A percentile compares a stretch with the other conserved stretches of the same genome.
phyloP scores from a whole-genome alignment of 2,888 invertebrate species.

The Pollenia griseotomentosa region DNA sequence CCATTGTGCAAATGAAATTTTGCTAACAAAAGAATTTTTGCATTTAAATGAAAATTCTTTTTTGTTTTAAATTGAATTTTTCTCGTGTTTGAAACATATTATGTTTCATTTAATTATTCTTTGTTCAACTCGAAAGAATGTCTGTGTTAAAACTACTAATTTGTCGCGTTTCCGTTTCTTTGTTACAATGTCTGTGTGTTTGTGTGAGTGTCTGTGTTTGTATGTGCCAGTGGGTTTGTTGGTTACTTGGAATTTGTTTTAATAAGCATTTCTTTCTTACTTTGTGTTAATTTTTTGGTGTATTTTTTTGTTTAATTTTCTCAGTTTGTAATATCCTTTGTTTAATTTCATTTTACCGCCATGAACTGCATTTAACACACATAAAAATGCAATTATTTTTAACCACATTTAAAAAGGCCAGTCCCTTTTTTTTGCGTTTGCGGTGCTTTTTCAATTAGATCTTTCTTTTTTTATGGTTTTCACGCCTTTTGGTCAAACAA shows the following conservation, averaged over 20 bases:
- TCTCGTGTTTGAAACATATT: not conserved
- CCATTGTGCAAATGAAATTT: constrained; percentile 20
- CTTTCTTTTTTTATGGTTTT: constrained; percentile 12
- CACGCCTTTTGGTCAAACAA: constrained; percentile 38
- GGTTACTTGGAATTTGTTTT: constrained; percentile 35
- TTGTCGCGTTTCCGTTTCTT: constrained; percentile 49
- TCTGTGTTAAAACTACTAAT: constrained; percentile 56
- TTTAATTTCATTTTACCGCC: constrained; percentile 33
- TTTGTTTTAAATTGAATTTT: constrained; percentile 38
- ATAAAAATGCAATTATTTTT: constrained; percentile 70
- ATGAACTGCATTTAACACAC: constrained; percentile 63
- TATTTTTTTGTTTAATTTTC: not conserved
- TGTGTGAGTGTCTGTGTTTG: not conserved
- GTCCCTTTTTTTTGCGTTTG: constrained; percentile 4
- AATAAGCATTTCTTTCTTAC: constrained; percentile 47
- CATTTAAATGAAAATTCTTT: constrained; percentile 26
- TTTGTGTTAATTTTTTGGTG: constrained; percentile 35
- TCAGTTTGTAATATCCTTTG: constrained; percentile 26
- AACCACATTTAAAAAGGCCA: constrained; percentile 54
- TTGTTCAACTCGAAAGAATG: not conserved
- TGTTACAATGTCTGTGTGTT: not conserved
- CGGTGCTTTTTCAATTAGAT: not conserved
- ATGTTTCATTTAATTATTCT: constrained; percentile 1
- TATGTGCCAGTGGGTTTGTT: not conserved
- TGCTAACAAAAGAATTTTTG: constrained; percentile 16